A percentile compares a stretch with the other conserved stretches of the same genome.
Evolutionary conservation across 2,113 vertebrate species (phyloP).

Genomic region (Rhea americana): DNA sequence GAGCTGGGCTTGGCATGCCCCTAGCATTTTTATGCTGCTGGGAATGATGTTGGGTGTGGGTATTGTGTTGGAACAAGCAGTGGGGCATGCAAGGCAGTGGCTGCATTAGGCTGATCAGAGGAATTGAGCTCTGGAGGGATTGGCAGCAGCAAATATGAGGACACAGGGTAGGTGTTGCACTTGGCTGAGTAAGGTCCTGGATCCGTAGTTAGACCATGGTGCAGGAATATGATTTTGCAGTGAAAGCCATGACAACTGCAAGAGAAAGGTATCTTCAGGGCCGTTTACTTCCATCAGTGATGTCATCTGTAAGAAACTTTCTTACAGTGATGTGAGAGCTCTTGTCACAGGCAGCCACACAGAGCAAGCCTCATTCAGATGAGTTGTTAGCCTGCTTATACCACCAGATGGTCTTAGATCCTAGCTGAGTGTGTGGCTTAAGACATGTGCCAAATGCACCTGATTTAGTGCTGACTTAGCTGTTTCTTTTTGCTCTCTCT

Average conservation of each 20-base stretch:
- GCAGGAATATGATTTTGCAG: not conserved
- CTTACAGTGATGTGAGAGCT: not conserved
- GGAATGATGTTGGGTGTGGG: too few relatives aligned
- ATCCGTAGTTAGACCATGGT: rapidly evolving
- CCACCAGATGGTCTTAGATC: not conserved
- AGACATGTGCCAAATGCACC: rapidly evolving
- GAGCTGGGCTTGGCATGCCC: not conserved
- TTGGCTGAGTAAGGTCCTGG: not conserved
- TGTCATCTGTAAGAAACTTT: not conserved
- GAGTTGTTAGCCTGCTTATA: not conserved
- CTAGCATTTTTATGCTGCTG: not conserved
- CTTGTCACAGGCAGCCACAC: not conserved
- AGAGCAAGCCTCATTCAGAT: not conserved
- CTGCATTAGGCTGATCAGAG: not conserved
- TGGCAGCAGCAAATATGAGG: not conserved
- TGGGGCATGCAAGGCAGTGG: not conserved
- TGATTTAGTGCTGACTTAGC: not conserved
- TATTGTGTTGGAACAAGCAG: not conserved
- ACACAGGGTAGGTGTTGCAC: not conserved
- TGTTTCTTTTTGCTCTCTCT: not conserved
- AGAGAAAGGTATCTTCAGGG: not conserved
- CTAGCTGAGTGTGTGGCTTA: not conserved
- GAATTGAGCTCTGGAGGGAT: not conserved
- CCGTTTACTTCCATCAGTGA: not conserved
- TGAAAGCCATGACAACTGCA: not conserved